Conservation (phyloP, 2,113 vertebrate genomes). For the Carettochelys insculpta region DNA sequence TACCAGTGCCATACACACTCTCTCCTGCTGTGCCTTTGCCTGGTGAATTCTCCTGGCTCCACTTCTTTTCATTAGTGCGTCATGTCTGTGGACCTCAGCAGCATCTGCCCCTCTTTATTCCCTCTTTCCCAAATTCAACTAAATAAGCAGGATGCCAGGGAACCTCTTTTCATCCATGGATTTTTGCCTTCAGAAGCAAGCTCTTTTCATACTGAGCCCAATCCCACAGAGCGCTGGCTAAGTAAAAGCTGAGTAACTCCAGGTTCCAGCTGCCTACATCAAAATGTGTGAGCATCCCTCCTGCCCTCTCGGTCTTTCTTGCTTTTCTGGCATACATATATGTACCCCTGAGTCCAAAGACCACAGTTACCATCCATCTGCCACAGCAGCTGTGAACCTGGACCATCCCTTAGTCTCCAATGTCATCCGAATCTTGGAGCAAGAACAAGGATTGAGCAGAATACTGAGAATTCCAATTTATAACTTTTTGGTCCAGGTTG, state of each 20-base stretch:
- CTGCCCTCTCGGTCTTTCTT: not conserved
- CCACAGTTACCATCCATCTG: conserved; percentile 58
- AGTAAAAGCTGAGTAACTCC: accelerated
- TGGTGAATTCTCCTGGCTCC: conserved; percentile 21
- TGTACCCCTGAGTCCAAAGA: conserved; percentile 7
- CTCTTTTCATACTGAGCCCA: conserved; percentile 49
- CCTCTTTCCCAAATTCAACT: conserved; percentile 55
- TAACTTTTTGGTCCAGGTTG: conserved; percentile 47
- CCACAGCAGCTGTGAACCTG: conserved; percentile 49
- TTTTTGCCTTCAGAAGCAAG: conserved; percentile 63
- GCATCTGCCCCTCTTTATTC: conserved; percentile 65
- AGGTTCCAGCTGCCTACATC: not conserved
- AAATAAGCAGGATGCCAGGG: conserved; percentile 50
- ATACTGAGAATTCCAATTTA: conserved; percentile 25
- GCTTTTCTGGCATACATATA: not conserved
- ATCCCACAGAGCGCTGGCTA: not conserved
- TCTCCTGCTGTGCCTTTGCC: conserved; percentile 45
- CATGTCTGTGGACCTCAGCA: conserved; percentile 64
- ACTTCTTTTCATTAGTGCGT: conserved; percentile 60
- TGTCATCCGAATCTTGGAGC: not conserved
- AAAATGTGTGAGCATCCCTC: too few species aligned
- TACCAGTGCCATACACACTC: conserved; percentile 45
- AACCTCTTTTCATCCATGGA: conserved; percentile 56
- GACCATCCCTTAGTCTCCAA: conserved; percentile 12
- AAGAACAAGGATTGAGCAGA: conserved; percentile 52